phyloP scores from a whole-genome alignment of 2,888 invertebrate species.

The Fissipunctia ypsillon region DNA sequence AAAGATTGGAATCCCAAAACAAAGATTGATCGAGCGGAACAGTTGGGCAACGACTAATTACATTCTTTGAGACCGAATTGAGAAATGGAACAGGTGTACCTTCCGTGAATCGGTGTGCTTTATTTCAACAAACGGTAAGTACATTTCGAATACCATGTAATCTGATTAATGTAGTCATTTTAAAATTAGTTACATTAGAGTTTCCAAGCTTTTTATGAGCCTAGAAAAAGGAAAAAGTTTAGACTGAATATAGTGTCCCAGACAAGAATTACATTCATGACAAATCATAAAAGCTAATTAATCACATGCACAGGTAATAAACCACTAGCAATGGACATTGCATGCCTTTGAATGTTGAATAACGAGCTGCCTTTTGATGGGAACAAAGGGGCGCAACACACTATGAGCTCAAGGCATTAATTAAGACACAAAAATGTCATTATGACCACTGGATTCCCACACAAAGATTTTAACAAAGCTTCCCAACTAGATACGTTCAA shows the following conservation, averaged over 20 bases:
- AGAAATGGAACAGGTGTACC: slow-evolving; percentile 58
- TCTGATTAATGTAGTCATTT: slow-evolving; percentile 38
- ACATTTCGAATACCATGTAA: slow-evolving; percentile 36
- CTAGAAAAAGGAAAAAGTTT: background rate
- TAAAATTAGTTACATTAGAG: background rate
- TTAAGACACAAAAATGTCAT: slow-evolving; percentile 77
- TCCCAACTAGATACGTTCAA: slow-evolving; percentile 44
- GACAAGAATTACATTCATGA: slow-evolving; percentile 10
- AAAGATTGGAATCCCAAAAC: slow-evolving; percentile 67
- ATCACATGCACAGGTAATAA: slow-evolving; percentile 49
- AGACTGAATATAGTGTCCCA: background rate
- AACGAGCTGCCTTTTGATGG: slow-evolving; percentile 64
- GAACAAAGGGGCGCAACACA: slow-evolving; percentile 70
- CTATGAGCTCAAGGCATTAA: slow-evolving; percentile 71
- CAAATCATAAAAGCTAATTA: slow-evolving; percentile 45
- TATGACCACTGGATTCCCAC: slow-evolving; percentile 72
- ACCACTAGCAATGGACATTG: slow-evolving; percentile 57
- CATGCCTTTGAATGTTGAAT: slow-evolving; percentile 61
- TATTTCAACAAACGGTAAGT: slow-evolving; percentile 41
- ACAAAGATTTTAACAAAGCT: slow-evolving; percentile 62
- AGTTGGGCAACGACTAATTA: slow-evolving; percentile 60
- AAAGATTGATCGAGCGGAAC: slow-evolving; percentile 62
- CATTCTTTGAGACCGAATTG: slow-evolving; percentile 62
- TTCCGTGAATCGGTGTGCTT: slow-evolving; percentile 39
- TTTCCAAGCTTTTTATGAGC: background rate